phyloP scores from a whole-genome alignment of 2,797 vertebrate genomes.

The Sebastes trivittatus region DNA sequence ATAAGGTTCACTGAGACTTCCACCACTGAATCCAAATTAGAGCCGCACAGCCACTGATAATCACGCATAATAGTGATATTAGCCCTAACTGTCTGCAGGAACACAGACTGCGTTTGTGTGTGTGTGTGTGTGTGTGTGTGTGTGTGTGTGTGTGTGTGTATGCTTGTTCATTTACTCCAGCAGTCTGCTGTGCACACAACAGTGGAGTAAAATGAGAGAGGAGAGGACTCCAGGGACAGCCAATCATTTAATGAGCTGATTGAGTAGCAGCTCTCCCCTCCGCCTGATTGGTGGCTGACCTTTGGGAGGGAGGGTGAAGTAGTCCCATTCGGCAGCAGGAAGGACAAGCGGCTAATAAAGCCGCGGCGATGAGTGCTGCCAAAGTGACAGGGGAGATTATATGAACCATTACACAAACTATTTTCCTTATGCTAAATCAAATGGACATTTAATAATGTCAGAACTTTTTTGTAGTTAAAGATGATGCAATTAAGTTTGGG shows the following conservation, averaged over 20 bases:
- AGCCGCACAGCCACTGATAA: slow-evolving; percentile 43
- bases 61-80: slow-evolving; percentile 35
- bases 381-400: slow-evolving; percentile 54
- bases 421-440: slow-evolving; percentile 58
- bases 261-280: slow-evolving; percentile 57
- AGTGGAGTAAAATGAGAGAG: slow-evolving; percentile 24
- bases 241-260: slow-evolving; percentile 72
- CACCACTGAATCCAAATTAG: slow-evolving; percentile 46
- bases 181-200: slow-evolving; percentile 18
- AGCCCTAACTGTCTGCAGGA: slow-evolving; percentile 19
- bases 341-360: slow-evolving; percentile 52
- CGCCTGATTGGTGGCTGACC: slow-evolving; percentile 65
- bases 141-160: too few species aligned
- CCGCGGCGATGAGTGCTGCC: slow-evolving; percentile 26
- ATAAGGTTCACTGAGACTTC: slow-evolving; percentile 27
- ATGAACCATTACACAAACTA: slow-evolving; percentile 52
- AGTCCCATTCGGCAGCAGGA: slow-evolving; percentile 49
- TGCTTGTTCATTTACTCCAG: slow-evolving; percentile 22
- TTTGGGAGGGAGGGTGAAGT: slow-evolving; percentile 46
- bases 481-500: slow-evolving; percentile 60
- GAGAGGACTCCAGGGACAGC: slow-evolving; percentile 42
- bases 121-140: too few species aligned
- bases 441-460: slow-evolving; percentile 55
- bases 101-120: not conserved
- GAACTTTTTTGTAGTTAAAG: slow-evolving; percentile 48